Percentiles rank a stretch among this genome's conserved stretches.
phyloP scores from a whole-genome alignment of 1,140 invertebrate genomes.

The Rhopalosiphum maidis region DNA sequence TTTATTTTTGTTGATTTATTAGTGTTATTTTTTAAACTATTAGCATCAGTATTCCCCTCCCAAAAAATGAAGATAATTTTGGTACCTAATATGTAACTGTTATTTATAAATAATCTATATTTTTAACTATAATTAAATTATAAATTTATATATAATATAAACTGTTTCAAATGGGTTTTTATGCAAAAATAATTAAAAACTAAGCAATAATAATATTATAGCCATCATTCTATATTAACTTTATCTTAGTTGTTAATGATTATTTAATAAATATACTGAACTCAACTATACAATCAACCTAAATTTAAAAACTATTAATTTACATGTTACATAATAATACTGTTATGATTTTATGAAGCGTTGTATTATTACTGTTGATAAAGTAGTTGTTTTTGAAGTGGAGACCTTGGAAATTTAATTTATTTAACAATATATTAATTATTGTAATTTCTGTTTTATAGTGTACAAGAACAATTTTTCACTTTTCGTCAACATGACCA shows the following conservation, averaged over 20 bases:
- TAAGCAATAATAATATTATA: not conserved
- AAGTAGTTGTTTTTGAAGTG: not conserved
- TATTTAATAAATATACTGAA: not conserved
- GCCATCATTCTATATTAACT: not conserved
- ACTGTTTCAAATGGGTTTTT: not conserved
- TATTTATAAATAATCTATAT: not conserved
- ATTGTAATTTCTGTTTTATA: not conserved
- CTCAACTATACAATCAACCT: not conserved
- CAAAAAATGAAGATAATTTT: too few relatives aligned
- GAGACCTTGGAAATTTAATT: not conserved
- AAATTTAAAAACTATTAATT: not conserved
- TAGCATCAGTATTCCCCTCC: too few relatives aligned
- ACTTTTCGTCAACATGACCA: not conserved
- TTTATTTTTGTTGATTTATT: too few relatives aligned
- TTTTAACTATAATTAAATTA: not conserved
- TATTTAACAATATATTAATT: not conserved
- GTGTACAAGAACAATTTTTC: not conserved
- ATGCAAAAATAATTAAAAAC: not conserved
- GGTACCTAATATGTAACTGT: not conserved
- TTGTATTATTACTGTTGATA: not conserved
- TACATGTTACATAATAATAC: not conserved
- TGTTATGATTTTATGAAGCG: not conserved
- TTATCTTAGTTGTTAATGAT: not conserved
- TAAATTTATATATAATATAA: not conserved
- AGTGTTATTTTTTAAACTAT: too few relatives aligned